These are phyloP conservation scores for Bugulina stolonifera DNA, from an alignment of 2,888 invertebrate genomes.

Conservation along the genomic window DNA sequence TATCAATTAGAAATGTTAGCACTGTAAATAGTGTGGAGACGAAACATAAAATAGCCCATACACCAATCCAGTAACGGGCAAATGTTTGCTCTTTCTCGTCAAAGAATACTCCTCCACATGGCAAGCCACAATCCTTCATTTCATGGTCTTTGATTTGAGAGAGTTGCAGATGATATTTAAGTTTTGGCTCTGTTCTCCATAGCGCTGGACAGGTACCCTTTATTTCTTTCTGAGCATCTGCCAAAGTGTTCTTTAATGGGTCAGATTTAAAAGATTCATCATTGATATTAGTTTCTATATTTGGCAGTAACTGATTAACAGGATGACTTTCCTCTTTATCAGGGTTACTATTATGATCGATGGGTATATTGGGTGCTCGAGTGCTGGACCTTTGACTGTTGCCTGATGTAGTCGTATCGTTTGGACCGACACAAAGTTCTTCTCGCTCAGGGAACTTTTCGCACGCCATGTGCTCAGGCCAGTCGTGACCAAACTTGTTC, in stretches of 20 bases:
- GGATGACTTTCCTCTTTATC: not conserved
- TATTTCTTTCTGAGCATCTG: not conserved
- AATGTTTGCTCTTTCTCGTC: slow-evolving; percentile 72
- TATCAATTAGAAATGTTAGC: slow-evolving; percentile 83
- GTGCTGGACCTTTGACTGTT: not conserved
- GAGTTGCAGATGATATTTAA: not conserved
- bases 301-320: not conserved
- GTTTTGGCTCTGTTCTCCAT: slow-evolving; percentile 3
- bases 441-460: slow-evolving; percentile 70
- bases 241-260: not conserved
- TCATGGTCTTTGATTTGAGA: slow-evolving; percentile 42
- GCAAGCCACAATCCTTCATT: slow-evolving; percentile 59
- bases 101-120: slow-evolving; percentile 89
- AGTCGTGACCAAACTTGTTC: slow-evolving; percentile 75
- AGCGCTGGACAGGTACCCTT: not conserved
- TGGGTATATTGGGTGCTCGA: not conserved
- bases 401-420: not conserved
- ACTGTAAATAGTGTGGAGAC: slow-evolving; percentile 77
- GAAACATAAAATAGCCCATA: slow-evolving; percentile 84
- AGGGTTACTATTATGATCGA: not conserved
- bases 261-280: not conserved
- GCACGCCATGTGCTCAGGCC: slow-evolving; percentile 87
- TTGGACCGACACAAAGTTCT: slow-evolving; percentile 54
- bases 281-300: not conserved
- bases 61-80: slow-evolving; percentile 83